Percentiles rank a stretch among this genome's conserved stretches.
Evolutionary conservation across 2,888 invertebrate species (phyloP).

Genomic region (Pandemis corylana): DNA sequence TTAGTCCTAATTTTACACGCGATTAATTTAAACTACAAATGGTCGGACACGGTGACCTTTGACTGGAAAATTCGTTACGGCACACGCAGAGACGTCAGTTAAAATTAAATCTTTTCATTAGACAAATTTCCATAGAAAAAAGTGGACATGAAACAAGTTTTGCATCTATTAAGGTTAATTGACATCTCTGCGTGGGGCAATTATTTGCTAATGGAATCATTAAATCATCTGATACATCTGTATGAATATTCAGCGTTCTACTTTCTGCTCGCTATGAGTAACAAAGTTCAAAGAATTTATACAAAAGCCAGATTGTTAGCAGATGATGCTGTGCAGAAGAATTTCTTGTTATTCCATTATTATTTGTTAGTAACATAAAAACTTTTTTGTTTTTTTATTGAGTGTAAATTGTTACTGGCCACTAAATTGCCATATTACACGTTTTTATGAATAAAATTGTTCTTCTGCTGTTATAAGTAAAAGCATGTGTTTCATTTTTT

Average conservation of each 20-base stretch:
- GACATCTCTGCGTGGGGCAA: background rate
- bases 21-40: slow-evolving; percentile 38
- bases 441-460: too few species aligned
- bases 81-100: background rate
- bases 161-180: background rate
- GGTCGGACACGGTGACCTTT: slow-evolving; percentile 30
- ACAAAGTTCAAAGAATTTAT: slow-evolving; percentile 21
- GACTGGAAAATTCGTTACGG: slow-evolving; percentile 22
- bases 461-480: too few species aligned
- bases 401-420: too few species aligned
- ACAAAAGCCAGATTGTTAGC: slow-evolving; percentile 18
- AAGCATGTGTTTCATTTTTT: too few species aligned
- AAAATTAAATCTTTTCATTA: background rate
- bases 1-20: slow-evolving; percentile 34
- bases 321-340: slow-evolving; percentile 11
- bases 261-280: slow-evolving; percentile 14
- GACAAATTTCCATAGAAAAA: background rate
- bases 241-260: slow-evolving; percentile 27
- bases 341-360: slow-evolving; percentile 8
- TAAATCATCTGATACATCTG: slow-evolving; percentile 26
- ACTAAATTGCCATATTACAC: too few species aligned
- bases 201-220: slow-evolving; percentile 16
- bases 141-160: background rate
- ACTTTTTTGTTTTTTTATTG: too few species aligned
- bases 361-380: too few species aligned